Conservation (phyloP, 2,888 invertebrate species). For the Catotricha subobsoleta region DNA sequence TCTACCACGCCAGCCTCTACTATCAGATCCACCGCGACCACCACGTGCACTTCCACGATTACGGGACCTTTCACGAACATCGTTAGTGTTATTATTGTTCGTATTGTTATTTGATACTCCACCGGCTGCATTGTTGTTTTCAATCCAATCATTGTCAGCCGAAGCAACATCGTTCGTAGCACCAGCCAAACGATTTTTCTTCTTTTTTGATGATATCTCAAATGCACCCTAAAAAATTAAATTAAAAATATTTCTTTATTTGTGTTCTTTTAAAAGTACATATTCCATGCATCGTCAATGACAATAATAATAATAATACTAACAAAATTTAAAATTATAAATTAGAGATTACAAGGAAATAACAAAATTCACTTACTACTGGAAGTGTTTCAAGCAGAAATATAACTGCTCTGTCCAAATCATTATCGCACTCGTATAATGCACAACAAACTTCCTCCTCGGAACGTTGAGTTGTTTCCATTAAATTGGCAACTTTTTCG, state of each 20-base stretch:
- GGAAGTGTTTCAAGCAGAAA: constrained; percentile 29
- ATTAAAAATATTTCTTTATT: too few species aligned
- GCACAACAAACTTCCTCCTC: constrained; percentile 86
- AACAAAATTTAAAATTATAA: too few species aligned
- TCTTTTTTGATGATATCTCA: constrained; percentile 74
- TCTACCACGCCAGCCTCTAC: constrained; percentile 40
- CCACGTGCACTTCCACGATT: constrained; percentile 27
- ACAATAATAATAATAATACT: too few species aligned
- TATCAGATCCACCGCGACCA: constrained; percentile 31
- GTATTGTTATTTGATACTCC: constrained; percentile 4
- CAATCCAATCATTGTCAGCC: constrained; percentile 29
- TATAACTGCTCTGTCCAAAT: constrained; percentile 49
- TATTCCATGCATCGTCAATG: too few species aligned
- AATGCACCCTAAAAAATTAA: constrained; percentile 48
- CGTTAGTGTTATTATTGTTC: constrained; percentile 1
- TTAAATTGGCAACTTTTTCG: constrained; percentile 58
- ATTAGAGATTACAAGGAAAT: background rate
- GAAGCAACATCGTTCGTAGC: constrained; percentile 33
- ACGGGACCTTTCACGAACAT: constrained; percentile 22
- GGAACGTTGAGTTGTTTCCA: constrained; percentile 77
- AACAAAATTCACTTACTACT: constrained; percentile 18
- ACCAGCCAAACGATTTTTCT: constrained; percentile 56
- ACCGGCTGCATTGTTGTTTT: constrained; percentile 6
- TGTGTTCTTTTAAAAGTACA: too few species aligned
- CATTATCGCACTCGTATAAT: constrained; percentile 82